Evolutionary conservation across 2,113 vertebrate species (phyloP), one percentile per base, ranked within the genome.

Genomic region (Talpa occidentalis): DNA sequence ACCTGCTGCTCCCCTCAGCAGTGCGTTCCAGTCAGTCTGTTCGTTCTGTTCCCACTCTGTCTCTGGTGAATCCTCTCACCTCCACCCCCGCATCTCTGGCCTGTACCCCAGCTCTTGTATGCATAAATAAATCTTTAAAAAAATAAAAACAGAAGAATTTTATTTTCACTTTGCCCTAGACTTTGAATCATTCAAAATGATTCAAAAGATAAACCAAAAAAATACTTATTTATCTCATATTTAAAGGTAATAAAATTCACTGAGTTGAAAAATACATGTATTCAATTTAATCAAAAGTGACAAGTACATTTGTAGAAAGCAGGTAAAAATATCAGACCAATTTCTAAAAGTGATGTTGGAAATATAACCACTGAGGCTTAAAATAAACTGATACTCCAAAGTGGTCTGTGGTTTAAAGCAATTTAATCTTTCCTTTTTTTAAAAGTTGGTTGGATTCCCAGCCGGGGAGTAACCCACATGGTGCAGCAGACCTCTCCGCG

Each of bases 351-450:
- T 80, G 40, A 92, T 72, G 12, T 59, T 80, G n/a, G 47, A 78
- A 95, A 93, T 86, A 93, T 28, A 79, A 74, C 37, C 56, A 42
- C 26, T 92, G 52, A 76, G 42, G 10, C 21, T 92, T 95, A 92
- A 92, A 95, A 84, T 93, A 82, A 95, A 95, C 32, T 42, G 14
- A 30, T 80, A 89, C 94, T 93, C 22, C 35, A 88, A 94, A 93
- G 49, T 35, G 17, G 32, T 82, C 17, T 44, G 14, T 92, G 9
- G 26, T 47, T 91, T 92, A 92, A 88, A 64, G 42, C 49, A 85
- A 90, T 93, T 74, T 19, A 83, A 72, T 70, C 79, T 73, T 80
- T 40, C 42, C 3, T 47, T 15, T 83, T 78, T 94, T 78, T 60
- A 89, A n/a, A n/a, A n/a, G n/a, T n/a, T n/a, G n/a, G n/a, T n/a